Evolutionary conservation across 1,140 invertebrate genomes (phyloP), one percentile per base, ranked within the genome.

Genomic region (Acyrthosiphon pisum): DNA sequence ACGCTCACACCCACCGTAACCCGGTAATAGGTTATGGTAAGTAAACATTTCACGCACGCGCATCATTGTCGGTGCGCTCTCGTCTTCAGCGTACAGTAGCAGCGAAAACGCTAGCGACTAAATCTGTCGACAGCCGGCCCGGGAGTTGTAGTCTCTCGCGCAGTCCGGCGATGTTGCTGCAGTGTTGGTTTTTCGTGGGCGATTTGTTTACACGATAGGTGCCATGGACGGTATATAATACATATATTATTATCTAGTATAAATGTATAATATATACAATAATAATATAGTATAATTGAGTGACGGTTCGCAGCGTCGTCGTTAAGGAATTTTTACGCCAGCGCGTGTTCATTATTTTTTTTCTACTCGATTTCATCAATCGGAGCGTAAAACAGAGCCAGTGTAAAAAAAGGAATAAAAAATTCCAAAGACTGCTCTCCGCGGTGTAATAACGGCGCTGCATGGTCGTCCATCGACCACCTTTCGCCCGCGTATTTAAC

Each of bases 211-310:
- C n/a, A 76, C 60, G 60, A 76, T 76, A 14, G 30, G 60, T 76
- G n/a, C 60, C 60, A 68, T 14, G 56, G 30, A 60, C 11, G 56
- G 56, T 60, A 60, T 26, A 9, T 9, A 26, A 9, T 9, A 26
- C 30, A 50, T 50, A 50, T 50, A 50, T 41, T 41, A 41, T 41
- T 41, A 41, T 41, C 41, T 41, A 41, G 41, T 50, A 26, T 56
- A 56, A 22, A 60, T 60, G 6, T 41, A 37, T 41, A 83, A 41
- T 37, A 23, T 37, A 37, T 22, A 83, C 37, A 83, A 83, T 37
- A 83, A 37, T 37, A 37, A 83, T 83, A 83, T 35, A 35, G 81
- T 83, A 44, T 86, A 86, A 86, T 86, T 86, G 84, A 86, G 84
- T 86, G 84, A 86, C 30, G 23, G 41, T 46, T 86, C 23, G 44